Evolutionary conservation across 2,797 vertebrate species (phyloP).

Genomic region (Sylvia borin): DNA sequence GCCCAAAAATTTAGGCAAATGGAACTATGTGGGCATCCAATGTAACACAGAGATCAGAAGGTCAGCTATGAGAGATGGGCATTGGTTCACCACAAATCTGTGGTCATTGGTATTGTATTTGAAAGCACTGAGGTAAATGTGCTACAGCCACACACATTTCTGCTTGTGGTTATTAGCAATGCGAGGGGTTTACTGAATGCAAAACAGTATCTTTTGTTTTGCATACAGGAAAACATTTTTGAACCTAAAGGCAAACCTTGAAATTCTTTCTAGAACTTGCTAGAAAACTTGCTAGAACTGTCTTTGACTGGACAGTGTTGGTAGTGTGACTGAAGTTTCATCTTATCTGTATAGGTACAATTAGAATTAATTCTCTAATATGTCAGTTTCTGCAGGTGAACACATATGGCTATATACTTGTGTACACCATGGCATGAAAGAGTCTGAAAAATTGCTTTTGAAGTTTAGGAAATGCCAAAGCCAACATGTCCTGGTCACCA

Average conservation of each 20-base stretch:
- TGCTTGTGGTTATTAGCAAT: neutral
- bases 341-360: neutral
- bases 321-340: neutral
- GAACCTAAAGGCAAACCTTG: neutral
- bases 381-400: neutral
- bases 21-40: neutral
- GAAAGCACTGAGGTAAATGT: neutral
- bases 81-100: neutral
- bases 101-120: neutral
- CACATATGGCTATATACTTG: neutral
- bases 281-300: neutral
- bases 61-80: neutral
- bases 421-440: neutral
- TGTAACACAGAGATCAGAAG: neutral
- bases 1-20: neutral
- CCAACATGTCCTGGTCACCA: neutral
- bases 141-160: neutral
- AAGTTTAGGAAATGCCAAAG: neutral
- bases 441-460: neutral
- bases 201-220: neutral
- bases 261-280: neutral
- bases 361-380: neutral
- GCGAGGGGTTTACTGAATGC: neutral
- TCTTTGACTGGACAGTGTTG: neutral
- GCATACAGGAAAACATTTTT: neutral